Evolutionary conservation across 2,888 invertebrate genomes (phyloP), one percentile per base, ranked within the genome.

Genomic region (Carcina quercana): DNA sequence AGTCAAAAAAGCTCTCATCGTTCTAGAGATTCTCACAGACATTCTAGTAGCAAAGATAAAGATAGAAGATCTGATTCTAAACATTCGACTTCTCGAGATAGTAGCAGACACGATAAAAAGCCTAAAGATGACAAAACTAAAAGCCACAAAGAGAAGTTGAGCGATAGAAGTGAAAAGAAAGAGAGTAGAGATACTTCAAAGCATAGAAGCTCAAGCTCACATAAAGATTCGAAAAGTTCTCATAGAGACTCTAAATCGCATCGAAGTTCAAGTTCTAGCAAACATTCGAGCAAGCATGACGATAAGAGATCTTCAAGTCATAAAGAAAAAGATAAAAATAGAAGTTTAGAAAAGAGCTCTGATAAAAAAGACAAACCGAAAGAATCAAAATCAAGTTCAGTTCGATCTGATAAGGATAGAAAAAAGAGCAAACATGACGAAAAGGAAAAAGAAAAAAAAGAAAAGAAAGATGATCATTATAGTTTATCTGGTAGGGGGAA

Each of bases 391-490:
- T 65, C 74, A 0, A 73, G 61, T 42, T 69, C 73, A 1, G 65
- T 68, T 39, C 64, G 69, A n/a, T 76, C 82, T 7, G 78, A 83
- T 22, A 85, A 74, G 58, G 82, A 78, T 35, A 70, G 68, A 28
- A 35, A 35, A 15, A 38, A 35, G 14, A 32, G 17, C 17, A 85
- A 80, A 52, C 50, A 59, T 37, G 78, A 80, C 21, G 74, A 76
- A 12, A 78, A 86, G 58, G 59, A 80, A 34, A 84, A 83, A 45
- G 75, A 82, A 32, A 71, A 68, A 13, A 86, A 85, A 50, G 87
- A 88, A 53, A 72, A 84, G 2, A 83, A 82, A 34, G 93, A 93
- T 54, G 93, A 93, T 63, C 92, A 93, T 57, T 89, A 88, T 35
- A 88, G 88, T 47, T 75, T 88, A 3, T 88, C 89, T 20, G 86